A percentile compares a stretch with the other conserved stretches of the same genome.
Conservation (phyloP, 2,888 invertebrate genomes). For the Xestia ashworthii region DNA sequence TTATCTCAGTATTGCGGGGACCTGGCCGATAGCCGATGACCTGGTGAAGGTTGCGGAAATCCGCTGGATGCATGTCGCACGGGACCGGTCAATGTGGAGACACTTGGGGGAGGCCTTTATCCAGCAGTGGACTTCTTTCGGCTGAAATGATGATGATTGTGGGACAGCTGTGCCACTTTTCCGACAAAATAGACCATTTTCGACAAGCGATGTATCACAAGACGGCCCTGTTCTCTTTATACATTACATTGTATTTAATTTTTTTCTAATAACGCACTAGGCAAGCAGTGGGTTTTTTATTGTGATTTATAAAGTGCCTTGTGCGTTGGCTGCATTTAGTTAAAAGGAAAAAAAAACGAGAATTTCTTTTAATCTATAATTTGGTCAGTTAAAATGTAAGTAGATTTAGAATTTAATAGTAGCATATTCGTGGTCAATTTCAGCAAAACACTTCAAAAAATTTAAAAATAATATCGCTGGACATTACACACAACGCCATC, state of each 20-base stretch:
- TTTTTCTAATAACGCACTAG: constrained; percentile 23
- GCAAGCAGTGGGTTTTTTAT: constrained; percentile 6
- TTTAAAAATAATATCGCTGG: background rate
- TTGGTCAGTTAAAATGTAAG: background rate
- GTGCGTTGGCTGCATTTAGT: constrained; percentile 17
- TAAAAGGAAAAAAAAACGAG: background rate
- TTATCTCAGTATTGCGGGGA: background rate
- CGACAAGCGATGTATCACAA: no score
- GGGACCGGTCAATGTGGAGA: no score
- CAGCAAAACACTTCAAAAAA: background rate
- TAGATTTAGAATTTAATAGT: background rate
- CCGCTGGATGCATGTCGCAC: no score
- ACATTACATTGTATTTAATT: background rate
- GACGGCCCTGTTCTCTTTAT: constrained; percentile 26
- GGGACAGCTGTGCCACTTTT: background rate
- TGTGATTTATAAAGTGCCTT: background rate
- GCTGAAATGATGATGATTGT: no score
- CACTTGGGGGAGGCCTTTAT: no score
- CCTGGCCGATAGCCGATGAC: background rate
- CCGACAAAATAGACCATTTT: background rate
- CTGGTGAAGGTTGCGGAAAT: no score
- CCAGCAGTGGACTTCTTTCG: no score
- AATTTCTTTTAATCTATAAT: constrained; percentile 6
- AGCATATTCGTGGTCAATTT: background rate
- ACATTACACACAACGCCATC: no score